Base-by-base conservation (phyloP, 2,888 invertebrate genomes). In the Nemurella pictetii region DNA sequence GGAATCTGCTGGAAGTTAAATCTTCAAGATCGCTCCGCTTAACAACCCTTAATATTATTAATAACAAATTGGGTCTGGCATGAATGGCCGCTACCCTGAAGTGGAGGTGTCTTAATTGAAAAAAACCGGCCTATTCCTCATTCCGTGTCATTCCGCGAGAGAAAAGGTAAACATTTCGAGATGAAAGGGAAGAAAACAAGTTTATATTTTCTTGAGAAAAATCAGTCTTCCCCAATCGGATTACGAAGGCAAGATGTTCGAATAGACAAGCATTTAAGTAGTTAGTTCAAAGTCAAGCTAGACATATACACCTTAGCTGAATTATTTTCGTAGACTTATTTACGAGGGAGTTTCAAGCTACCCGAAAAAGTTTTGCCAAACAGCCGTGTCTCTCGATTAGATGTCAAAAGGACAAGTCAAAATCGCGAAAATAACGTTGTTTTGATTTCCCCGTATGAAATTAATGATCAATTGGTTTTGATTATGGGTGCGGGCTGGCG, bases 391-490 rank as follows among this genome's bases (percentile, higher is more conserved):
- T 20, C 55, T 7, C 55, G 9, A 55, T 55, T 32, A 32, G 9
- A 20, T 12, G 55, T 55, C 55, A 55, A 55, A 55, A 55, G 2
- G 55, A 55, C 55, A 55, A 7, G 1, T 55, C 9, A 55, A 55
- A 55, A 55, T 55, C 15, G 55, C 15, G 1, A 55, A 55, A 55
- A 12, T 55, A 20, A 55, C 55, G 55, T 55, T 55, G 55, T 55
- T 55, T 55, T 20, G 9, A 55, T 55, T 55, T 55, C 20, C 55
- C 55, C 15, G 55, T 55, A 55, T 55, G 78, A 30, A 27, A 78
- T 30, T 28, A 78, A 78, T 78, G 28, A 78, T 78, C 78, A 78
- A 78, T 78, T 30, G 78, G 78, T 78, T 78, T 78, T 78, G 78
- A 78, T 78, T 78, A 29, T 30, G 30, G 20, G 78, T 78, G 30